phyloP scores from a whole-genome alignment of 1,140 invertebrate species.

The Hestina assimilis region DNA sequence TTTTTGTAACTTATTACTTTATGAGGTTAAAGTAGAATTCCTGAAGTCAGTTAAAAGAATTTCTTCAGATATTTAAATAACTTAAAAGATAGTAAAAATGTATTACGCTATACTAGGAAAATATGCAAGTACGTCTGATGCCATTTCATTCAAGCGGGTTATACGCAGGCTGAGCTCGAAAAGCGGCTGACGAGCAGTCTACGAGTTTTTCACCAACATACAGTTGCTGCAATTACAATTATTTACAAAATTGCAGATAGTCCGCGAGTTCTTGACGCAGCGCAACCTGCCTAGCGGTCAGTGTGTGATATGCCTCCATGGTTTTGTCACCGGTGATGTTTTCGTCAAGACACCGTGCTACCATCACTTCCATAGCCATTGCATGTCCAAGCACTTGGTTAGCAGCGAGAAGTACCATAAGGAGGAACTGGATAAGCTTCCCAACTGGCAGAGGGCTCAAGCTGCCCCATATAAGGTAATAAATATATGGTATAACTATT shows the following conservation, averaged over 20 bases:
- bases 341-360: slow-evolving; percentile 94
- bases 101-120: no score
- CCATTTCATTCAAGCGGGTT: no score
- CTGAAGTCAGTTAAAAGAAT: no score
- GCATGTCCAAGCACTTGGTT: slow-evolving; percentile 86
- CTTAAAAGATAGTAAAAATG: no score
- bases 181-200: no score
- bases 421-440: slow-evolving; percentile 87
- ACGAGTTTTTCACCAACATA: neutral
- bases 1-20: no score
- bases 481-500: no score
- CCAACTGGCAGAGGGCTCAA: slow-evolving; percentile 85
- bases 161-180: no score
- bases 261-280: slow-evolving; percentile 88
- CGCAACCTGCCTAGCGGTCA: slow-evolving; percentile 91
- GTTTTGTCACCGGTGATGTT: slow-evolving; percentile 87
- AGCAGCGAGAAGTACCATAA: slow-evolving; percentile 84
- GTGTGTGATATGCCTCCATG: slow-evolving; percentile 92
- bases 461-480: slow-evolving; percentile 81
- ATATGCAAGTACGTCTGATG: no score
- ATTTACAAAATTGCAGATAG: slow-evolving; percentile 80
- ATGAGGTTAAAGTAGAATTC: no score
- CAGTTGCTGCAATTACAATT: no score
- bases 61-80: no score
- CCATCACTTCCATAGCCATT: slow-evolving; percentile 93